phyloP scores from a whole-genome alignment of 2,797 vertebrate species.

The Gadopsis bispinosus region DNA sequence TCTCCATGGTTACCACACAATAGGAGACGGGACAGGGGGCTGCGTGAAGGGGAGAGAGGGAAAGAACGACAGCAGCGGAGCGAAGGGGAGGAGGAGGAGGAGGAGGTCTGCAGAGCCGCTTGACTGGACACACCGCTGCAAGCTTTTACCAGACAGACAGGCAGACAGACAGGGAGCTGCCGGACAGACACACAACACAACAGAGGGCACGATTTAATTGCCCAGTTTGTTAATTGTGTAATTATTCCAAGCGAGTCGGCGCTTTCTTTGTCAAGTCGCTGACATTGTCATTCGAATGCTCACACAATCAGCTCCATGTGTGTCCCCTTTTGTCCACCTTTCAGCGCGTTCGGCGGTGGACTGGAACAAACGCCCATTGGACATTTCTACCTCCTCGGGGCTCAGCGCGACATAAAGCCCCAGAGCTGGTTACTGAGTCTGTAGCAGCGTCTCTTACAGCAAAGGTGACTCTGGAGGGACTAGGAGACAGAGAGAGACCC shows the following conservation, averaged over 20 bases:
- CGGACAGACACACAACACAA: slow-evolving; percentile 19
- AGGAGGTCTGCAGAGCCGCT: slow-evolving; percentile 83
- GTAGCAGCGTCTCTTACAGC: slow-evolving; percentile 63
- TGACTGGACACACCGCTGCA: slow-evolving; percentile 84
- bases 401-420: slow-evolving; percentile 37
- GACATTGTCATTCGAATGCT: slow-evolving; percentile 4
- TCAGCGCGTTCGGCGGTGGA: not conserved
- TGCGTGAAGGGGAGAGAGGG: slow-evolving; percentile 77
- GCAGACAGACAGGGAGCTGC: slow-evolving; percentile 28
- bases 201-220: slow-evolving; percentile 10
- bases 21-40: slow-evolving; percentile 88
- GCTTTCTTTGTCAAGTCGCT: slow-evolving; percentile 43
- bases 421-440: slow-evolving; percentile 23
- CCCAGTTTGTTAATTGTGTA: slow-evolving; percentile 22
- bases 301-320: not conserved
- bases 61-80: slow-evolving; percentile 60
- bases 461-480: slow-evolving; percentile 79
- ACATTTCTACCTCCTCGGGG: slow-evolving; percentile 2
- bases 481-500: slow-evolving; percentile 64
- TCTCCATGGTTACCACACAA: slow-evolving; percentile 89
- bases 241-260: slow-evolving; percentile 23
- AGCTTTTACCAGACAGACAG: slow-evolving; percentile 53
- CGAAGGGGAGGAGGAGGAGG: slow-evolving; percentile 58
- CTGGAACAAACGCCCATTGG: slow-evolving; percentile 43
- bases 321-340: not conserved